Evolutionary conservation across 2,888 invertebrate species (phyloP).

Genomic region (Ophion ventricosus): DNA sequence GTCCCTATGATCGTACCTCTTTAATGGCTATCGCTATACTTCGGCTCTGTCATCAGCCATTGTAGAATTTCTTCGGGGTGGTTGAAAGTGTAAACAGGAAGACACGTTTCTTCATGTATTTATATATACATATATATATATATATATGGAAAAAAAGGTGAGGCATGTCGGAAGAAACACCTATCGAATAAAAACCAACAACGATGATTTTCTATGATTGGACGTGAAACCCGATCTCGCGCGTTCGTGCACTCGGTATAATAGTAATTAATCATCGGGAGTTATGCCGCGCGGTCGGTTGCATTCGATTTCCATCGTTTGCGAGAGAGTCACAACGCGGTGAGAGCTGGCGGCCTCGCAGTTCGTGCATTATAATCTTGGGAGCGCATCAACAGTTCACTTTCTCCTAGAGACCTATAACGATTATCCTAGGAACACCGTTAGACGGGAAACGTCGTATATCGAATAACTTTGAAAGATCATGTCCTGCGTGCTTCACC

Average conservation of each 20-base stretch:
- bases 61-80: too few species aligned
- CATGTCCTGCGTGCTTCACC: conserved; percentile 67
- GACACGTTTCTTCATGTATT: too few species aligned
- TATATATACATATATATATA: too few species aligned
- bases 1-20: too few species aligned
- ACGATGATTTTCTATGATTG: conserved; percentile 41
- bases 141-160: too few species aligned
- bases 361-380: conserved; percentile 70
- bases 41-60: too few species aligned
- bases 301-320: conserved; percentile 74
- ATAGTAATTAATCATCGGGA: conserved; percentile 68
- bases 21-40: too few species aligned
- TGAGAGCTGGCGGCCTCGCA: conserved; percentile 8
- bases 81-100: too few species aligned
- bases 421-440: conserved; percentile 32
- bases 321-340: conserved; percentile 11
- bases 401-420: conserved; percentile 76
- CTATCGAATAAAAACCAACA: conserved; percentile 23
- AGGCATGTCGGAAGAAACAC: conserved; percentile 20
- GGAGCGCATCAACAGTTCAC: conserved; percentile 71
- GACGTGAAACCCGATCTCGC: conserved; percentile 3
- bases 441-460: conserved; percentile 29
- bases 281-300: conserved; percentile 53
- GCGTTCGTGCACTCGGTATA: conserved; percentile 6
- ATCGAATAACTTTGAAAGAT: conserved; percentile 74